Base-by-base conservation (phyloP, 2,888 invertebrate genomes). In the Hyposoter didymator region DNA sequence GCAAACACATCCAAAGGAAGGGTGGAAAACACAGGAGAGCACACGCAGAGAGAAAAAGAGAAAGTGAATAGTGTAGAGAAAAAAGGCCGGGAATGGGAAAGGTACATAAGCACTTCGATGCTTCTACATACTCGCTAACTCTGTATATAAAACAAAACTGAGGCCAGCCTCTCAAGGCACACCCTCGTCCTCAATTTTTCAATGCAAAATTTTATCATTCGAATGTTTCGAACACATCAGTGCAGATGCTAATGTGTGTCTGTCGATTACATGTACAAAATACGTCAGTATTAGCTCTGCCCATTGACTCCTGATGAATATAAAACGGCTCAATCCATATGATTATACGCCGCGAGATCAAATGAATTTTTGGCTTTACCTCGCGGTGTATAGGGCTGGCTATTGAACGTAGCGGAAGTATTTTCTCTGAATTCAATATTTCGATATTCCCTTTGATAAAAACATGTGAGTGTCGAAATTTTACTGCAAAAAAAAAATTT, bases 141-240 rank as follows among this genome's bases (percentile, higher is more conserved):
- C 45, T 55, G 75, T 62, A 45, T 28, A 45, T 55, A 22, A 35
- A 35, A 62, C 47, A 75, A 35, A 62, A 47, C 45, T 39, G 43
- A 66, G 66, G 43, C 64, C 66, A 49, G 22, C 55, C 82, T 75
- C 75, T 59, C 75, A 69, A 73, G 69, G 59, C 59, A 32, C 74
- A 66, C 55, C 10, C 69, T 45, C 55, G n/a, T n/a, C 76, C 28
- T 39, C 49, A 8, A 28, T 64, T 49, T 52, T 72, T 52, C 43
- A 73, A 52, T 64, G 49, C 67, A 83, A 78, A 83, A 78, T 83
- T 83, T 82, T 82, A 45, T 78, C 43, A 47, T 78, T 19, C 66
- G 72, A 64, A n/a, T 22, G 35, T 49, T 62, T n/a, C 22, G 4
- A 19, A 70, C 17, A 49, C n/a, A 75, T 35, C 6, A n/a, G 12